Conservation (phyloP, 1,140 invertebrate species). For the Saccostrea cuccullata region DNA sequence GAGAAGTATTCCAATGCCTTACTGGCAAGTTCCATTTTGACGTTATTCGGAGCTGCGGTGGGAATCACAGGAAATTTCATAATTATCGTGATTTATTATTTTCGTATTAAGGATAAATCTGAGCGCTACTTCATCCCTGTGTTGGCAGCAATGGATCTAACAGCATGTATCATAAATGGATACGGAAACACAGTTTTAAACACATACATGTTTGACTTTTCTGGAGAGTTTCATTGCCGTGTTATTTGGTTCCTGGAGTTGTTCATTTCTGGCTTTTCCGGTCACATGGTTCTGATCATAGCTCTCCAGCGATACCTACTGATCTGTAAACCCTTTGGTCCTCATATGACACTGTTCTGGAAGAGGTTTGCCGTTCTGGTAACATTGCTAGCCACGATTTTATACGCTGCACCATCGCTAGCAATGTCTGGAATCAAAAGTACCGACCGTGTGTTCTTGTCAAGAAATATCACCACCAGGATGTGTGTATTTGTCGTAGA, state of each 20-base stretch:
- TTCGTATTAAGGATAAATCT: not conserved
- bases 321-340: slow-evolving; percentile 31
- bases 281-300: not conserved
- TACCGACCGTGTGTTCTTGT: not conserved
- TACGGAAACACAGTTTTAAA: not conserved
- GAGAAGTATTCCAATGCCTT: not conserved
- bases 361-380: not conserved
- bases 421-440: not conserved
- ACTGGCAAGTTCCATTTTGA: not conserved
- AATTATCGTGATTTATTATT: slow-evolving; percentile 5
- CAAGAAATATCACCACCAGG: not conserved
- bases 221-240: not conserved
- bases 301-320: slow-evolving; percentile 27
- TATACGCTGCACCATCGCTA: not conserved
- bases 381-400: not conserved
- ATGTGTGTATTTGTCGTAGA: slow-evolving; percentile 25
- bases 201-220: not conserved
- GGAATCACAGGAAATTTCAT: slow-evolving; percentile 34
- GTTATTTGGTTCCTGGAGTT: not conserved
- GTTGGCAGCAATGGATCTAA: not conserved
- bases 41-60: slow-evolving; percentile 20
- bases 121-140: slow-evolving; percentile 29
- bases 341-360: slow-evolving; percentile 24
- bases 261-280: not conserved
- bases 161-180: not conserved